Conservation (phyloP, 2,797 vertebrate genomes). For the Periophthalmus magnuspinnatus region DNA sequence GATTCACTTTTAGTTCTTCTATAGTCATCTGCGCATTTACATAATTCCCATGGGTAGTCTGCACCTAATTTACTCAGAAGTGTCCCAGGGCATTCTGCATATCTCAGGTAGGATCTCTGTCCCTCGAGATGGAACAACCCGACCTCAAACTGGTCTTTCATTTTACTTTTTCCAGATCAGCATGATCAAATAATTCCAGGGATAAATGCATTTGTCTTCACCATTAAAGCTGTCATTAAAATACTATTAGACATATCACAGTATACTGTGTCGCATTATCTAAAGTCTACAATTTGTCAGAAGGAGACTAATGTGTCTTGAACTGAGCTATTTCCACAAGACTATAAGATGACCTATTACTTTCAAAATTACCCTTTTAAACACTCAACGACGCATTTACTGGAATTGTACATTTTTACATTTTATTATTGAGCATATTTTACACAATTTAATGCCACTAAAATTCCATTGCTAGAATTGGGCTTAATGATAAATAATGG, state of each 20-base stretch:
- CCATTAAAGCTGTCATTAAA: not conserved
- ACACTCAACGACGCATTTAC: not conserved
- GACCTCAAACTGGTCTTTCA: conserved; percentile 51
- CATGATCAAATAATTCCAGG: conserved; percentile 15
- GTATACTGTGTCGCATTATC: not conserved
- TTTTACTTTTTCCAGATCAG: conserved; percentile 34
- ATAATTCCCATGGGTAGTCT: conserved; percentile 59
- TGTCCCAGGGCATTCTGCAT: conserved; percentile 58
- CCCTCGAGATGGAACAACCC: conserved; percentile 47
- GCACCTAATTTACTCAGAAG: conserved; percentile 66
- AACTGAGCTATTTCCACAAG: not conserved
- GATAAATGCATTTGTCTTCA: conserved; percentile 11
- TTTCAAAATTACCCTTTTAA: not conserved
- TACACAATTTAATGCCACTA: not conserved
- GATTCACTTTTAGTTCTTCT: conserved; percentile 68
- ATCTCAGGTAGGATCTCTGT: conserved; percentile 54
- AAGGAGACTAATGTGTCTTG: not conserved
- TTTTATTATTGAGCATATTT: not conserved
- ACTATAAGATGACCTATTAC: not conserved
- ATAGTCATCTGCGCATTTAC: conserved; percentile 56
- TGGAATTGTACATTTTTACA: not conserved
- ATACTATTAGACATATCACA: not conserved
- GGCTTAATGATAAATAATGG: conserved; percentile 13
- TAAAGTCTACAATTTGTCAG: conserved; percentile 4
- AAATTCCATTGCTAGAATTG: not conserved